Base-by-base conservation (phyloP, 1,140 invertebrate species). In the Drosophila prosaltans region DNA sequence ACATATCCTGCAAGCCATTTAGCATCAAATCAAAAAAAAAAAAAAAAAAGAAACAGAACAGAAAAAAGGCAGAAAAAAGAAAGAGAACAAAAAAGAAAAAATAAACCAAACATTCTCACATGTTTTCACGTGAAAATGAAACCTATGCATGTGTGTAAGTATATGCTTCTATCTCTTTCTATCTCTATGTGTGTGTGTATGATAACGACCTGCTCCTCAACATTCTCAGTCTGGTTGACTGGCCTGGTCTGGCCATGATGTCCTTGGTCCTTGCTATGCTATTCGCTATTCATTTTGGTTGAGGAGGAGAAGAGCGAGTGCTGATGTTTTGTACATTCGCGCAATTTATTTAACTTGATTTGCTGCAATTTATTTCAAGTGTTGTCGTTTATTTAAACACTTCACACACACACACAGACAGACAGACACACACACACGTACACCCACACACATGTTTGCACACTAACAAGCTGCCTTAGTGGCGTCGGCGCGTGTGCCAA, bases 341-440 rank as follows among this genome's bases (percentile, higher is more conserved):
- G 80, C 83, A 78, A 88, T 88, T 89, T 88, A 88, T 88, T 88
- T 83, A 88, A 89, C 83, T 88, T 89, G 83, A 88, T 88, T 88
- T 88, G 83, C 76, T 68, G 83, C 84, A 88, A 88, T 88, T 88
- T 88, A 83, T 88, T 88, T 88, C 76, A 88, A 88, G 83, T 88
- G 83, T 72, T 88, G 84, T 88, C 83, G 80, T 88, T 88, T 88
- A 88, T 89, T 88, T 89, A 86, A 86, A 80, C 83, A 88, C 83
- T 80, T 77, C 36, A 63, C 68, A 69, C 41, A 72, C 69, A 64
- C 30, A 58, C 54, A 48, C 60, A 55, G 51, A 69, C 43, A 55
- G 57, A 69, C 30, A 81, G 39, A 74, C 48, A 60, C 28, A 68
- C 68, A 69, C 36, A 72, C 69, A 64, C 24, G 45, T 43, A 48